Conservation (phyloP, 2,888 invertebrate species). For the Troides oblongomaculatus region DNA sequence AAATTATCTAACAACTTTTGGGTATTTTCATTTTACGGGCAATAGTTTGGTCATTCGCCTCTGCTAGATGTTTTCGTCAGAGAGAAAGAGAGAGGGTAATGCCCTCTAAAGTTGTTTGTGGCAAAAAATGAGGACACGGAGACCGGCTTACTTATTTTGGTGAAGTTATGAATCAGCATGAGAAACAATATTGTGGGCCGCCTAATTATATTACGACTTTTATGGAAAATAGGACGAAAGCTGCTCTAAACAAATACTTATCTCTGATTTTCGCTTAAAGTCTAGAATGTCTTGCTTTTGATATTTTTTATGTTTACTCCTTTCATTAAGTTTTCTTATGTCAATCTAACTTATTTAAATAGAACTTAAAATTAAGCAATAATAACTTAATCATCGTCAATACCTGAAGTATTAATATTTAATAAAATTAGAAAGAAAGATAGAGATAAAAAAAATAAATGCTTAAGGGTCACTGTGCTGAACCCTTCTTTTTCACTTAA, state of each 20-base stretch:
- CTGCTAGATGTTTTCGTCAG: slow-evolving; percentile 66
- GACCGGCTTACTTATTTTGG: slow-evolving; percentile 74
- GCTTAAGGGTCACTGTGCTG: neutral
- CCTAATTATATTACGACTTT: slow-evolving; percentile 47
- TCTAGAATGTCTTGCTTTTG: neutral
- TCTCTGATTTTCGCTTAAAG: neutral
- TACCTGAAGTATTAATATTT: too few relatives aligned
- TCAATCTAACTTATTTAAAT: neutral
- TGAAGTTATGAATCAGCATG: slow-evolving; percentile 74
- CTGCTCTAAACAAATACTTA: neutral
- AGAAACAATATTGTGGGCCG: slow-evolving; percentile 63
- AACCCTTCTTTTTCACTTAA: neutral
- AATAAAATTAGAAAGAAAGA: too few relatives aligned
- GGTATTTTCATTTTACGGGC: slow-evolving; percentile 32
- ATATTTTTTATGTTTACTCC: neutral
- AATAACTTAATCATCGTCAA: too few relatives aligned
- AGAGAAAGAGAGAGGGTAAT: slow-evolving; percentile 69
- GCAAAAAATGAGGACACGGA: slow-evolving; percentile 77
- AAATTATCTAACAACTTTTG: slow-evolving; percentile 24
- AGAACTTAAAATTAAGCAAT: neutral
- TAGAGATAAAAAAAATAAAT: neutral
- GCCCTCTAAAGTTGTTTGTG: slow-evolving; percentile 77
- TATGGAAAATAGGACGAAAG: slow-evolving; percentile 35
- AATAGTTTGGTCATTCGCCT: slow-evolving; percentile 60
- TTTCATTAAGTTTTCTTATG: neutral